Conservation (phyloP, 2,113 vertebrate genomes). For the Dasyprocta punctata region DNA sequence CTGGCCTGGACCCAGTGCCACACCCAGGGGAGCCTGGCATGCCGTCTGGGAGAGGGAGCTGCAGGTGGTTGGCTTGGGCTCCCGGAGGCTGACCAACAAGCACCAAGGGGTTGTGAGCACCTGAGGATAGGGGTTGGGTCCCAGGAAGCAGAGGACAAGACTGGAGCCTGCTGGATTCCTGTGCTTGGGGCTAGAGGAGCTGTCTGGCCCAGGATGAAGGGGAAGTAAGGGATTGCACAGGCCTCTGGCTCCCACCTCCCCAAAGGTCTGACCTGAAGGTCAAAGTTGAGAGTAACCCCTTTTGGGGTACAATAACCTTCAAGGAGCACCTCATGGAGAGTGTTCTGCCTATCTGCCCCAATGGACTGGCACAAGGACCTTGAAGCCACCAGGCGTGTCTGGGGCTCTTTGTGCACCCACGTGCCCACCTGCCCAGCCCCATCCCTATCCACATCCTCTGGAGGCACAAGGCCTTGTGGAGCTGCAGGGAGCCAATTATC, state of each 20-base stretch:
- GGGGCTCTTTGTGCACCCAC: neutral
- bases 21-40: no score
- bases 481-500: conserved; percentile 84
- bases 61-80: neutral
- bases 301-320: neutral
- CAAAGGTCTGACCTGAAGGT: neutral
- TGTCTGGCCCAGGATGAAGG: no score
- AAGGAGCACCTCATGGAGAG: neutral
- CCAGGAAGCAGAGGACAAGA: neutral
- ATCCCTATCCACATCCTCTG: neutral
- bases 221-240: no score
- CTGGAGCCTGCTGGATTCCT: neutral
- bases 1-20: neutral
- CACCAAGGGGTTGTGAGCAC: rapidly evolving
- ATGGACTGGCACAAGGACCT: neutral
- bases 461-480: conserved; percentile 65
- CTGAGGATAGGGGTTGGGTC: neutral
- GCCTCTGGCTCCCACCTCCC: neutral
- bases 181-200: neutral
- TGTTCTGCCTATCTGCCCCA: neutral
- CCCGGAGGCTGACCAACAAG: neutral
- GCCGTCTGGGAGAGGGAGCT: neutral
- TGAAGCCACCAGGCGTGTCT: neutral
- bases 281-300: neutral
- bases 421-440: neutral